Evolutionary conservation across 2,113 vertebrate genomes (phyloP).

Genomic region (Sinocyclocheilus anshuiensis): DNA sequence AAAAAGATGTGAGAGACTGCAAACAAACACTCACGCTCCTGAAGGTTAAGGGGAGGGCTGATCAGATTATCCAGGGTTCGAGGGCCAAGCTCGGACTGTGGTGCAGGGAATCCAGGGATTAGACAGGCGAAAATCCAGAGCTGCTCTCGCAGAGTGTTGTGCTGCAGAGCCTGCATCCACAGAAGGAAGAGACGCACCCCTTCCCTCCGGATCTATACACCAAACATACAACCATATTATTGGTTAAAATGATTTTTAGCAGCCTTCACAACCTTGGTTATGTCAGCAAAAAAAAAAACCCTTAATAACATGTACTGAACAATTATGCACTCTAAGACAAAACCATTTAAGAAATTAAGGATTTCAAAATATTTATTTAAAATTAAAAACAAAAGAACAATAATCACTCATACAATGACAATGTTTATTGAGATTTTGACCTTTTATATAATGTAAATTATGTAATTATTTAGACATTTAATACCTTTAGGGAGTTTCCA

Average conservation of each 20-base stretch:
- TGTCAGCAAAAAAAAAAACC: not conserved
- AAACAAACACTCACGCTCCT: constrained; percentile 85
- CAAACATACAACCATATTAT: constrained; percentile 20
- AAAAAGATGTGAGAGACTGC: not conserved
- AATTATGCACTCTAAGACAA: not conserved
- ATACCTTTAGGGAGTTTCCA: constrained; percentile 98
- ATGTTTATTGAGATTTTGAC: not conserved
- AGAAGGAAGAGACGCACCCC: constrained; percentile 94
- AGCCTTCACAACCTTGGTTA: not conserved
- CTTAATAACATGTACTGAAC: not conserved
- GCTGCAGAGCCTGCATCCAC: constrained; percentile 97
- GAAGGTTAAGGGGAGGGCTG: constrained; percentile 89
- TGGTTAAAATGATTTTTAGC: not conserved
- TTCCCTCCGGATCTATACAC: constrained; percentile 91
- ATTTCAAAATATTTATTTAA: not conserved
- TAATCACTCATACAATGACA: not conserved
- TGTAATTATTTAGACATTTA: not conserved
- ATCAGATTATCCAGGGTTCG: constrained; percentile 94
- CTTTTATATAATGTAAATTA: not conserved
- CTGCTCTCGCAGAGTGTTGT: constrained; percentile 91
- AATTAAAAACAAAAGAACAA: not conserved
- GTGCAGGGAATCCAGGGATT: constrained; percentile 95
- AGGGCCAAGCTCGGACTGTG: constrained; percentile 85
- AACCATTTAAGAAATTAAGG: not conserved
- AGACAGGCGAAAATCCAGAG: constrained; percentile 97